These are phyloP conservation scores for Metalampra italica DNA, from an alignment of 2,888 invertebrate species.

Conservation along the genomic window DNA sequence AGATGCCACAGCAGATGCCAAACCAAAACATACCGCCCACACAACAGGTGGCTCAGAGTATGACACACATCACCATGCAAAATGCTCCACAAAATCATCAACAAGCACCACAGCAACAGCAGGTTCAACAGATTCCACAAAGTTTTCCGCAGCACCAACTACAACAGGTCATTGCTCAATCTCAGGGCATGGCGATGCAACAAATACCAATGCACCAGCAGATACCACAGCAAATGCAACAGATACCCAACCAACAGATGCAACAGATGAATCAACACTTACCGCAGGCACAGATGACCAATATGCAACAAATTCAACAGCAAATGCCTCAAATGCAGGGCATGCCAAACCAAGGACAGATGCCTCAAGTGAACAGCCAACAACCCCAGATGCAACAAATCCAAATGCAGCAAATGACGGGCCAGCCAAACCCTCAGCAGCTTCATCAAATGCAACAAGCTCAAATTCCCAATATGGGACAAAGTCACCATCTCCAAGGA, in stretches of 20 bases:
- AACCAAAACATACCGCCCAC: slow-evolving; percentile 60
- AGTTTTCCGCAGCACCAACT: slow-evolving; percentile 76
- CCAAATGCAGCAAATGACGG: slow-evolving; percentile 74
- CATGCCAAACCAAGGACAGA: slow-evolving; percentile 67
- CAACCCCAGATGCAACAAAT: slow-evolving; percentile 75
- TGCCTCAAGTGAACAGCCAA: slow-evolving; percentile 65
- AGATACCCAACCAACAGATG: slow-evolving; percentile 74
- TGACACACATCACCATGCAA: slow-evolving; percentile 74
- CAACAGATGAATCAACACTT: slow-evolving; percentile 73
- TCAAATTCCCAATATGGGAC: slow-evolving; percentile 70
- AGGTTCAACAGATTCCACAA: slow-evolving; percentile 74
- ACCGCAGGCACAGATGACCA: slow-evolving; percentile 66
- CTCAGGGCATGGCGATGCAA: slow-evolving; percentile 72
- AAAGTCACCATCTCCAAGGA: slow-evolving; percentile 64
- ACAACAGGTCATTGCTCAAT: slow-evolving; percentile 72
- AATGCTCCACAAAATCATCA: slow-evolving; percentile 58
- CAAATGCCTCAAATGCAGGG: slow-evolving; percentile 74
- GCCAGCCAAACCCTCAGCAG: slow-evolving; percentile 67
- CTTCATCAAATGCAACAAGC: slow-evolving; percentile 72
- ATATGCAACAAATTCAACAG: slow-evolving; percentile 74
- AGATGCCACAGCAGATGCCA: slow-evolving; percentile 73
- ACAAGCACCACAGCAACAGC: slow-evolving; percentile 62
- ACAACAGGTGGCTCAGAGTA: slow-evolving; percentile 71
- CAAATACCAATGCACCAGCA: slow-evolving; percentile 76
- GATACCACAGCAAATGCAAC: slow-evolving; percentile 75